Evolutionary conservation across 1,140 invertebrate species (phyloP).

Genomic region (Drosophila gunungcola): DNA sequence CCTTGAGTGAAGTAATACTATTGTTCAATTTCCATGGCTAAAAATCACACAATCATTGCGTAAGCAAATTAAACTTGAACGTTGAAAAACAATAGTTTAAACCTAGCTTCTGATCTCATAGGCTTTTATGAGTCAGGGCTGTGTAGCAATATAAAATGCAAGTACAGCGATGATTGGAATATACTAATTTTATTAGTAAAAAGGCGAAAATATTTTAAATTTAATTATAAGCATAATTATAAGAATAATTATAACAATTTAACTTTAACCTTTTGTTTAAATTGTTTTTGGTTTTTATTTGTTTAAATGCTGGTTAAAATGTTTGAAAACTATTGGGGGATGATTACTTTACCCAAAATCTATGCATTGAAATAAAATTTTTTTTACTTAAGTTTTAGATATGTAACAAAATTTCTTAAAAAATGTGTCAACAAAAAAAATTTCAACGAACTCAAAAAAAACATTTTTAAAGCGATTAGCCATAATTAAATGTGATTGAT

Average conservation of each 20-base stretch:
- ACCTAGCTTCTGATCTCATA: constrained; percentile 25
- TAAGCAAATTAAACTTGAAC: constrained; percentile 13
- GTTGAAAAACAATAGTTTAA: constrained; percentile 21
- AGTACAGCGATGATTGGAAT: neutral
- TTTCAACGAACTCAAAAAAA: neutral
- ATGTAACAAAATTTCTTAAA: no score
- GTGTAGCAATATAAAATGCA: constrained; percentile 6
- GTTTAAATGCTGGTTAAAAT: no score
- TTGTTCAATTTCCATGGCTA: constrained; percentile 17
- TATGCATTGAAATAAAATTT: no score
- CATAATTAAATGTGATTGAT: neutral
- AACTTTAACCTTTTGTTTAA: neutral
- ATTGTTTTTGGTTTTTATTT: neutral
- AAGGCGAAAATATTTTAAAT: neutral
- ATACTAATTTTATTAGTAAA: neutral
- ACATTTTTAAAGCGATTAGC: neutral
- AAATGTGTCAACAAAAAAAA: neutral
- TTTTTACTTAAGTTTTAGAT: no score
- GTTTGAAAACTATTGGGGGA: no score
- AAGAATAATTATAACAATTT: no score
- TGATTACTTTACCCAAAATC: no score
- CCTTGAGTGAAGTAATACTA: constrained; percentile 12
- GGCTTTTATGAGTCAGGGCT: constrained; percentile 10
- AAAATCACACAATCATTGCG: constrained; percentile 13
- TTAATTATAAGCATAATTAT: neutral